Percentiles rank a stretch among this genome's conserved stretches.
These are phyloP conservation scores for Parapsyche elsis DNA, from an alignment of 1,140 invertebrate genomes.

Conservation along the genomic window DNA sequence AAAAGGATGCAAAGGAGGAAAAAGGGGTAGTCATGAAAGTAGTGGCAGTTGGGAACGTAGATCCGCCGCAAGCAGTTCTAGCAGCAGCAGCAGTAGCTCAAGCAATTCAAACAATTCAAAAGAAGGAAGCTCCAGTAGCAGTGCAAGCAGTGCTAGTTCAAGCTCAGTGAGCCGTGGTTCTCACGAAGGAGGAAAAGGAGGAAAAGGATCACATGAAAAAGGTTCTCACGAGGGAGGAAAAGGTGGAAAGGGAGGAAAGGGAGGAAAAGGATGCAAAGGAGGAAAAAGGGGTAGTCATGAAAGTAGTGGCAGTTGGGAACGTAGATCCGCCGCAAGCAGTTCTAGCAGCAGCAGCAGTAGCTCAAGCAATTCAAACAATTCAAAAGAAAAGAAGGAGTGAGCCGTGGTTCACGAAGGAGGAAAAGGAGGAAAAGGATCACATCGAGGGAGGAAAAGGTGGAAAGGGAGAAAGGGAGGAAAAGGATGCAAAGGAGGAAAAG, in stretches of 20 bases:
- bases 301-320: background rate
- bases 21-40: background rate
- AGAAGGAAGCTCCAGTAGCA: background rate
- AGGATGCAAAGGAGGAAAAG: background rate
- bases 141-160: background rate
- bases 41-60: background rate
- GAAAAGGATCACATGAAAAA: too few species aligned
- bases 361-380: background rate
- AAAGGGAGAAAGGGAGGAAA: slow-evolving; percentile 16
- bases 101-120: background rate
- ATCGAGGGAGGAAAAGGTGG: slow-evolving; percentile 10
- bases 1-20: slow-evolving; percentile 8
- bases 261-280: background rate
- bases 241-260: background rate
- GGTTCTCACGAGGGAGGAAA: slow-evolving; percentile 4
- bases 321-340: background rate
- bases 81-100: slow-evolving; percentile 2
- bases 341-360: background rate
- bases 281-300: background rate
- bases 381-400: background rate
- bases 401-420: background rate
- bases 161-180: background rate
- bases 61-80: background rate
- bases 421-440: background rate
- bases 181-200: too few species aligned